Conservation (phyloP, 2,888 invertebrate genomes). For the Drosophila pseudotakahashii region DNA sequence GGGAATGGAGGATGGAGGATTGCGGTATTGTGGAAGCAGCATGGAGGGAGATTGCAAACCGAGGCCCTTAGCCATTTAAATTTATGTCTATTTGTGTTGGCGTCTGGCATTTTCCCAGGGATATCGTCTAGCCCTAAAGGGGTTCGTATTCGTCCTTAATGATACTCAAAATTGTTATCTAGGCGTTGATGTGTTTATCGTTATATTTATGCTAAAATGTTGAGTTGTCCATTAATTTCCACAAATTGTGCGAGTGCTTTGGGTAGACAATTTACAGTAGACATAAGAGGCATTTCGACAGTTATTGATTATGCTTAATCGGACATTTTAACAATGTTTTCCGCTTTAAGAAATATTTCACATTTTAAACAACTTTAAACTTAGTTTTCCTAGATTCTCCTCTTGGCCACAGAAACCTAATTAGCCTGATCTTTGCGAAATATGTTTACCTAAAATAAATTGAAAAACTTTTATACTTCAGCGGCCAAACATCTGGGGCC, state of each 20-base stretch:
- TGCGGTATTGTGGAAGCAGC: background rate
- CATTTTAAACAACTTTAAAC: too few species aligned
- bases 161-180: conserved; percentile 21
- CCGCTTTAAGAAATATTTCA: too few species aligned
- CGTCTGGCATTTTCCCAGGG: conserved; percentile 51
- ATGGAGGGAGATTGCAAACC: conserved; percentile 15
- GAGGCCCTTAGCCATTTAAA: conserved; percentile 54
- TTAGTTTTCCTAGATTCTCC: background rate
- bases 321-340: background rate
- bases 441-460: conserved; percentile 22
- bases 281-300: background rate
- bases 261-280: background rate
- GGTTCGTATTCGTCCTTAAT: conserved; percentile 21
- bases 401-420: background rate
- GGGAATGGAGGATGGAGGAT: conserved; percentile 22
- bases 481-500: conserved; percentile 44
- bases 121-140: conserved; percentile 42
- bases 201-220: conserved; percentile 50
- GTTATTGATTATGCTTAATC: background rate
- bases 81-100: conserved; percentile 58
- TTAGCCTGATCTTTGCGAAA: conserved; percentile 20
- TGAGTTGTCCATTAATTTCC: conserved; percentile 52
- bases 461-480: conserved; percentile 25
- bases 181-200: conserved; percentile 61
- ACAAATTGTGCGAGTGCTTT: conserved; percentile 41